These are phyloP conservation scores for Chelonia mydas DNA, from an alignment of 2,797 vertebrate species.

Conservation along the genomic window DNA sequence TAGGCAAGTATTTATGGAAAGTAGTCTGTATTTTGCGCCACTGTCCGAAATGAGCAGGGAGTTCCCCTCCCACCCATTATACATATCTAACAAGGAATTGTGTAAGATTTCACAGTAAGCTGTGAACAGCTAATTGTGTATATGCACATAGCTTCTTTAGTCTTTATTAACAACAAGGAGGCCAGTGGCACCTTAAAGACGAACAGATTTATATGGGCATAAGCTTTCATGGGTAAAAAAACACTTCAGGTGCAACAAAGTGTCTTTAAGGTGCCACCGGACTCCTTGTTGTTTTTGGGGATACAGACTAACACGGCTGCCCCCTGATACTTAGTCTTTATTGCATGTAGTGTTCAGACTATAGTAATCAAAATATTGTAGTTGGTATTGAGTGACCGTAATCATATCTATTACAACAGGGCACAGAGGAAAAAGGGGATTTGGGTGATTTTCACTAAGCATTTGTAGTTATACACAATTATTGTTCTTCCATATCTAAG, in stretches of 20 bases:
- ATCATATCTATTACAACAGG: neutral
- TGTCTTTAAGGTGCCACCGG: no score
- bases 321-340: neutral
- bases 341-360: neutral
- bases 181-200: no score
- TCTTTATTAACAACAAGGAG: neutral
- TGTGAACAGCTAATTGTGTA: neutral
- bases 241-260: no score
- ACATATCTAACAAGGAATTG: neutral
- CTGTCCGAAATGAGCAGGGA: neutral
- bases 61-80: neutral
- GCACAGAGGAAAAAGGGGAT: neutral
- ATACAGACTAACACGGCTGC: no score
- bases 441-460: neutral
- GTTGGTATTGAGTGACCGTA: constrained; percentile 1
- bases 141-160: neutral
- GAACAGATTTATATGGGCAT: no score
- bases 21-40: neutral
- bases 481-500: constrained; percentile 3
- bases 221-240: no score
- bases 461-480: constrained; percentile 38
- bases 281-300: no score
- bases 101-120: neutral
- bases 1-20: neutral
- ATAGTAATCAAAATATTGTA: neutral